Conservation (phyloP, 2,113 vertebrate species). For the Rhizomys pruinosus region DNA sequence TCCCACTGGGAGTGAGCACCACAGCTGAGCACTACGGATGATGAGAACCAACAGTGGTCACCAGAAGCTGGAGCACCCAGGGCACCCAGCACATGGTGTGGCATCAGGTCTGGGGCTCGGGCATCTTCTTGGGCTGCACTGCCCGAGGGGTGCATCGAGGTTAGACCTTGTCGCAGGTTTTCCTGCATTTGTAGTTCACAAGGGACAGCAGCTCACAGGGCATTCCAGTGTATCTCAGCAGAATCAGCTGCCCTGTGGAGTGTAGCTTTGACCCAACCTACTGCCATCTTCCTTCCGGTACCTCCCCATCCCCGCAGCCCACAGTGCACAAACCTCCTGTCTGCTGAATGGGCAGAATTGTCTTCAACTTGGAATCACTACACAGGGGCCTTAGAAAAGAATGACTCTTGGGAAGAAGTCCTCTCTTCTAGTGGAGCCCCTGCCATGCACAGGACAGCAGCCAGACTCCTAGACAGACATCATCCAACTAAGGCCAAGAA, state of each 20-base stretch:
- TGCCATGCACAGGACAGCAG: background rate
- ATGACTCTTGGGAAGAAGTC: background rate
- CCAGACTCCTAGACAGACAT: background rate
- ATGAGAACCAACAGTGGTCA: background rate
- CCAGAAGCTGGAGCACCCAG: background rate
- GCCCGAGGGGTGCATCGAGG: background rate
- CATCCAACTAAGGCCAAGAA: background rate
- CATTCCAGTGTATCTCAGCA: background rate
- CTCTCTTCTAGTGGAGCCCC: background rate
- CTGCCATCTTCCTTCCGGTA: rapidly evolving
- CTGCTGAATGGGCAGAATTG: rapidly evolving
- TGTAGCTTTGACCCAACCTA: too few species aligned
- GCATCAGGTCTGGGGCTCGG: background rate
- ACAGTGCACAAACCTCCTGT: rapidly evolving
- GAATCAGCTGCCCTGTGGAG: background rate
- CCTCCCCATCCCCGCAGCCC: too few species aligned
- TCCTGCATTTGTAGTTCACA: background rate
- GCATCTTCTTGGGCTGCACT: background rate
- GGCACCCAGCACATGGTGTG: background rate
- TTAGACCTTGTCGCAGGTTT: background rate
- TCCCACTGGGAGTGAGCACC: background rate
- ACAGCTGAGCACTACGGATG: background rate
- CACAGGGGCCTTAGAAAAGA: too few species aligned
- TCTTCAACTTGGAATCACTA: rapidly evolving
- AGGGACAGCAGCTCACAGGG: background rate